A percentile compares a stretch with the other conserved stretches of the same genome.
Conservation (phyloP, 2,113 vertebrate genomes). For the Pomatostomus ruficeps region DNA sequence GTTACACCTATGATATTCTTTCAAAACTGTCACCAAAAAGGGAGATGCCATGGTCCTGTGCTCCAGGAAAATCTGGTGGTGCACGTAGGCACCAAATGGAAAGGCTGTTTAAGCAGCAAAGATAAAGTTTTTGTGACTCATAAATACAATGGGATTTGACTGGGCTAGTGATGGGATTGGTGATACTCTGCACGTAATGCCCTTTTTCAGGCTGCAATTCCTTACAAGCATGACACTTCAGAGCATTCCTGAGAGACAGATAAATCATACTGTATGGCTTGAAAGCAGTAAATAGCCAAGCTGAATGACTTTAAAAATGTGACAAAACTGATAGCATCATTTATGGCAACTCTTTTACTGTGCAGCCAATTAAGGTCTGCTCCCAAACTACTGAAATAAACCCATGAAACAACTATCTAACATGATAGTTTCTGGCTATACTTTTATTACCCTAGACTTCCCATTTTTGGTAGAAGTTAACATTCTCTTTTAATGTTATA, state of each 20-base stretch:
- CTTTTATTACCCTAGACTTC: background rate
- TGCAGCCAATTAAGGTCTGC: background rate
- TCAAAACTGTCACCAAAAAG: background rate
- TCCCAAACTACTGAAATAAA: background rate
- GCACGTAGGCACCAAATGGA: background rate
- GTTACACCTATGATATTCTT: background rate
- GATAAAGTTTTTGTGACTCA: background rate
- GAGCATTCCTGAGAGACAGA: background rate
- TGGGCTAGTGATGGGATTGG: background rate
- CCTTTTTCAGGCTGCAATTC: background rate
- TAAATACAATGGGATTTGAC: background rate
- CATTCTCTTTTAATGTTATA: background rate
- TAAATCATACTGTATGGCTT: background rate
- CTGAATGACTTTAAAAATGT: background rate
- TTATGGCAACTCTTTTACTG: background rate
- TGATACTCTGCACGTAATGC: background rate
- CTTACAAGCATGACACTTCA: background rate
- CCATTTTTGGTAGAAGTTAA: background rate
- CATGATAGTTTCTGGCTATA: background rate
- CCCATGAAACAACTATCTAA: background rate
- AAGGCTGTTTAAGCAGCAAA: background rate
- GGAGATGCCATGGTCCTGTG: background rate
- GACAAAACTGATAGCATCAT: background rate
- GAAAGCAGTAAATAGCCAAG: background rate
- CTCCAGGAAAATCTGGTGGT: background rate